A percentile compares a stretch with the other conserved stretches of the same genome.
Conservation (phyloP, 2,113 vertebrate species). For the Rhabdornis inornatus region DNA sequence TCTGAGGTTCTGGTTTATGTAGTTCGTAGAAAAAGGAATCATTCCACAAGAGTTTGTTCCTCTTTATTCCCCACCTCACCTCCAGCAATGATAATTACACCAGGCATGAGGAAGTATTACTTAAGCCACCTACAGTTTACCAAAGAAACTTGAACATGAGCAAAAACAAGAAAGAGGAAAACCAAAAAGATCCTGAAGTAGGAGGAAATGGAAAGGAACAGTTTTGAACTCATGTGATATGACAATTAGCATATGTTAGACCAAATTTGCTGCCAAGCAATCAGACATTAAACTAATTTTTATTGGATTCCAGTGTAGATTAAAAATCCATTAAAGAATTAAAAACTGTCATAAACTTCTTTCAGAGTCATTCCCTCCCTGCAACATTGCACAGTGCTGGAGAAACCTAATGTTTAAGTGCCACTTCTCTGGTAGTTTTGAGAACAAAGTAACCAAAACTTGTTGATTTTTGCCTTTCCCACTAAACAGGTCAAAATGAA, state of each 20-base stretch:
- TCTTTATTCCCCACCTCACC: not conserved
- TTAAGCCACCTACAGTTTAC: slow-evolving; percentile 40
- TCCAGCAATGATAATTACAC: not conserved
- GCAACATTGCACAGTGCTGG: not conserved
- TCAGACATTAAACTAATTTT: slow-evolving; percentile 8
- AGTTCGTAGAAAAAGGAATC: not conserved
- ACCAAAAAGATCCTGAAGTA: not conserved
- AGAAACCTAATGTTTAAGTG: not conserved
- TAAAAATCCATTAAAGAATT: slow-evolving; percentile 32
- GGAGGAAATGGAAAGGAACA: slow-evolving; percentile 37
- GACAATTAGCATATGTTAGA: slow-evolving; percentile 4
- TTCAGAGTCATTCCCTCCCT: not conserved
- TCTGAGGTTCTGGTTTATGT: not conserved
- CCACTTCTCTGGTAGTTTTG: not conserved
- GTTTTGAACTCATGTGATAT: not conserved
- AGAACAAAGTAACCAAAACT: not conserved
- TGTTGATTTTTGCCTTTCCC: not conserved
- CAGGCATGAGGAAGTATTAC: not conserved
- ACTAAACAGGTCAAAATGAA: not conserved
- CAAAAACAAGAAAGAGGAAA: not conserved
- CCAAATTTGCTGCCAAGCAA: not conserved
- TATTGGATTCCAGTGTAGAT: not conserved
- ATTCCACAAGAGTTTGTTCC: not conserved
- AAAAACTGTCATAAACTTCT: not conserved
- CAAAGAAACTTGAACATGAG: slow-evolving; percentile 15